Percentiles rank a stretch among this genome's conserved stretches.
Conservation (phyloP, 2,113 vertebrate genomes). For the Myotis davidii region DNA sequence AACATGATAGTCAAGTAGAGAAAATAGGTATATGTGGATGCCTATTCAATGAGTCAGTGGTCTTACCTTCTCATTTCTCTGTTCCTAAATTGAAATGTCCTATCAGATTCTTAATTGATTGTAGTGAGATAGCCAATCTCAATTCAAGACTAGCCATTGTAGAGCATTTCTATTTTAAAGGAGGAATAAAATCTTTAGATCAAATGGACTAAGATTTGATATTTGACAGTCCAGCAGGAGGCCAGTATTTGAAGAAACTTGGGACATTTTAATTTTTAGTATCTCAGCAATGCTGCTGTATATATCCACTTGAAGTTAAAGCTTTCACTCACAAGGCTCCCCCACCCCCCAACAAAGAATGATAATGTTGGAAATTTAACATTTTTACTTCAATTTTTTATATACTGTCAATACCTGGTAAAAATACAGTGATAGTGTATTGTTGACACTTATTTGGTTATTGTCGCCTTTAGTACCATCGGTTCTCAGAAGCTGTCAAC, state of each 20-base stretch:
- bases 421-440: background rate
- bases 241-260: background rate
- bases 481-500: background rate
- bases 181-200: background rate
- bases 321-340: background rate
- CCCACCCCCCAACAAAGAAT: background rate
- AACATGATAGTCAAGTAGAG: background rate
- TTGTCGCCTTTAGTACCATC: background rate
- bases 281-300: background rate
- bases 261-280: background rate
- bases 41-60: fast-evolving
- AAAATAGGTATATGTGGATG: background rate
- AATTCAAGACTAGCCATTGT: background rate
- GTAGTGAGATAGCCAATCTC: background rate
- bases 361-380: background rate
- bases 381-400: background rate
- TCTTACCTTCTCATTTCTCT: background rate
- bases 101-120: background rate
- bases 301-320: background rate
- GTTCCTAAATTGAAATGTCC: background rate
- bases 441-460: background rate
- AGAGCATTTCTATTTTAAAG: background rate
- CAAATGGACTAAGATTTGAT: background rate
- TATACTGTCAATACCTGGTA: background rate
- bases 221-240: background rate